Percentiles rank a stretch among this genome's conserved stretches.
These are phyloP conservation scores for Temnothorax unifasciatus DNA, from an alignment of 2,888 invertebrate genomes.

Conservation along the genomic window DNA sequence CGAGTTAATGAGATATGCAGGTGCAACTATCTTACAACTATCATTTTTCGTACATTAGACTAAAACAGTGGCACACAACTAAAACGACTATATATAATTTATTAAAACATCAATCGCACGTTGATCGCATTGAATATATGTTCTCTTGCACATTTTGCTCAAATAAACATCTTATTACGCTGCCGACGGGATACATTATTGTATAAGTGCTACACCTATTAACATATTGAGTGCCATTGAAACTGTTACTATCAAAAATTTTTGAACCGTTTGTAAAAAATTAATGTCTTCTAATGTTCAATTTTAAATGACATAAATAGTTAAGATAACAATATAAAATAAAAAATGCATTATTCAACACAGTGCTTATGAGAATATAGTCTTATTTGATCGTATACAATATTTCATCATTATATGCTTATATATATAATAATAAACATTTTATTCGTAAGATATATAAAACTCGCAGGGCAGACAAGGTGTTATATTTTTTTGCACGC, in stretches of 20 bases:
- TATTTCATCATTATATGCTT: not conserved
- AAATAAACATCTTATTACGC: too few relatives aligned
- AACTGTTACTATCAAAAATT: not conserved
- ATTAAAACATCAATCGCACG: too few relatives aligned
- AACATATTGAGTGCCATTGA: not conserved
- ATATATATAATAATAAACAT: not conserved
- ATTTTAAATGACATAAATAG: too few relatives aligned
- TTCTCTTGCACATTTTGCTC: too few relatives aligned
- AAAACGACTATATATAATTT: not conserved
- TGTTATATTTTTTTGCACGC: not conserved
- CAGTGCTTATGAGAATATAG: not conserved
- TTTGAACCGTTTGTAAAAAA: not conserved
- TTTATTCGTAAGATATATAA: not conserved
- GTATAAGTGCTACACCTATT: not conserved
- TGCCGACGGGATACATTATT: too few relatives aligned
- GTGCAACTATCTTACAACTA: constrained; percentile 1
- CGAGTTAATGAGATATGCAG: not conserved
- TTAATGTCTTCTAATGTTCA: not conserved
- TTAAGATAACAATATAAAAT: not conserved
- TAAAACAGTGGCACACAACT: not conserved
- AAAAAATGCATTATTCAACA: not conserved
- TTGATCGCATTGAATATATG: too few relatives aligned
- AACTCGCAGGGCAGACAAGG: not conserved
- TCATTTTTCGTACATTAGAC: not conserved
- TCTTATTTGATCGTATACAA: not conserved